A percentile compares a stretch with the other conserved stretches of the same genome.
These are phyloP conservation scores for Amblyornis subalaris DNA, from an alignment of 2,113 vertebrate genomes.

Conservation along the genomic window DNA sequence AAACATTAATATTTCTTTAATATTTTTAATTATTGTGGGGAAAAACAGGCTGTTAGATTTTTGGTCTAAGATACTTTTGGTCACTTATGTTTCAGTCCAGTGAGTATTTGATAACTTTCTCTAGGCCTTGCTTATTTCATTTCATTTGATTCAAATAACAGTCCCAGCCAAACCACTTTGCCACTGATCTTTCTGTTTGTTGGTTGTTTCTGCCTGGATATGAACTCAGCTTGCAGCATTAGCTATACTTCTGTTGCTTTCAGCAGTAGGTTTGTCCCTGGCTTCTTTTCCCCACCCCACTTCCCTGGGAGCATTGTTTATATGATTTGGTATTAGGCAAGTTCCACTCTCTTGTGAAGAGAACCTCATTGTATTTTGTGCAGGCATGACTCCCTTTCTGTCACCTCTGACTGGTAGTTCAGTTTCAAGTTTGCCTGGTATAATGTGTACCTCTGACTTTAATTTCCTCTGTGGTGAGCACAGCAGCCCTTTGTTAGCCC, in stretches of 20 bases:
- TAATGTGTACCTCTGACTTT: not conserved
- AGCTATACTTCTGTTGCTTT: not conserved
- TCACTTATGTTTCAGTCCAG: not conserved
- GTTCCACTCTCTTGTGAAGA: not conserved
- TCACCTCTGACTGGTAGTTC: not conserved
- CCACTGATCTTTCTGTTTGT: not conserved
- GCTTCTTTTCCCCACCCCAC: not conserved
- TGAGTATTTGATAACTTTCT: not conserved
- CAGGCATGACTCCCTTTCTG: not conserved
- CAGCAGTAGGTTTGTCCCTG: not conserved
- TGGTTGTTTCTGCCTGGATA: not conserved
- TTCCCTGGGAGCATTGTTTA: not conserved
- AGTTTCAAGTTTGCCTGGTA: not conserved
- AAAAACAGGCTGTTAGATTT: not conserved
- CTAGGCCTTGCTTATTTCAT: rapidly evolving
- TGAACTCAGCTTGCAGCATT: not conserved
- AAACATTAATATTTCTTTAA: not conserved
- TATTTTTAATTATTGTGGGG: not conserved
- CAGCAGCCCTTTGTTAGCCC: not conserved
- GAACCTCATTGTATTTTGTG: not conserved
- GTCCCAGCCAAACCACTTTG: not conserved
- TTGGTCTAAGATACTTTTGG: not conserved
- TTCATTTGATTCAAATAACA: not conserved
- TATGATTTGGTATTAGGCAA: not conserved
- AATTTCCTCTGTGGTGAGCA: not conserved